phyloP scores from a whole-genome alignment of 2,888 invertebrate species.

The Eristalis arbustorum region DNA sequence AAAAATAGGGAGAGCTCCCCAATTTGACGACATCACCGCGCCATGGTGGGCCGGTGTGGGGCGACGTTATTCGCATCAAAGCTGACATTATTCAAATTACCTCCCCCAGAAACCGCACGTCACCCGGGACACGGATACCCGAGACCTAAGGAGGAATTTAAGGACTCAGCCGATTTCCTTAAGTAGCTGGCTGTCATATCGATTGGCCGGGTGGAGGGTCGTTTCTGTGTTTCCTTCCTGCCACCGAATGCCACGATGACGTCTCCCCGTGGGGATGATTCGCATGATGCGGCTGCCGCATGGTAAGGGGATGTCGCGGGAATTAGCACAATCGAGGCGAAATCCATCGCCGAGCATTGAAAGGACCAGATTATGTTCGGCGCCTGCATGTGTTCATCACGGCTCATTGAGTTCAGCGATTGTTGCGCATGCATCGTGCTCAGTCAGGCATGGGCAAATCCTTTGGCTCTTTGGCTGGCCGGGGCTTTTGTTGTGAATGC shows the following conservation, averaged over 20 bases:
- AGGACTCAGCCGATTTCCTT: conserved; percentile 44
- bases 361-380: background rate
- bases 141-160: conserved; percentile 12
- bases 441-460: conserved; percentile 44
- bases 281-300: background rate
- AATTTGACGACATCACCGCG: conserved; percentile 6
- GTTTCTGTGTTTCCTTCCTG: background rate
- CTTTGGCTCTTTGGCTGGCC: background rate
- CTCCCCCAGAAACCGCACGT: background rate
- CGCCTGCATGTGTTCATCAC: conserved; percentile 17
- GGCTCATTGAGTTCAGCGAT: conserved; percentile 29
- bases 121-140: background rate
- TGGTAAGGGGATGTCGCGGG: background rate
- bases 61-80: conserved; percentile 24
- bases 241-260: conserved; percentile 7
- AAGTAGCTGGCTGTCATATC: conserved; percentile 59
- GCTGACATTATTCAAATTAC: conserved; percentile 7
- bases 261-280: background rate
- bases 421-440: conserved; percentile 20
- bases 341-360: background rate
- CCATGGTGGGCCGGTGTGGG: too few species aligned
- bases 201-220: conserved; percentile 40
- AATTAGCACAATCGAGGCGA: background rate
- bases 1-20: conserved; percentile 5
- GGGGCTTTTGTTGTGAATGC: background rate